A percentile compares a stretch with the other conserved stretches of the same genome.
Evolutionary conservation across 1,140 invertebrate species (phyloP).

Genomic region (Drosophila hydei): DNA sequence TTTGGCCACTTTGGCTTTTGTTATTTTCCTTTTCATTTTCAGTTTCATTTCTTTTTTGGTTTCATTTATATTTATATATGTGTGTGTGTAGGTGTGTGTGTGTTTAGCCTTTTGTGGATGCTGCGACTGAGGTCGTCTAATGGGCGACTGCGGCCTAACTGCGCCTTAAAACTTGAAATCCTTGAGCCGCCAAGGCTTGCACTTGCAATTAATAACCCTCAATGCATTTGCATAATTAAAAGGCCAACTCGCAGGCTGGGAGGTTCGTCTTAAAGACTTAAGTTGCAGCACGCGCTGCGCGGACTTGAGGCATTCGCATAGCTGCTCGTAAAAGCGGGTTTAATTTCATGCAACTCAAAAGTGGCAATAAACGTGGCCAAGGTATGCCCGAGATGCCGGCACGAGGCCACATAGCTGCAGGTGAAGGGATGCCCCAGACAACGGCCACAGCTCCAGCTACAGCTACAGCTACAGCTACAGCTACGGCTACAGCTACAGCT

Average conservation of each 20-base stretch:
- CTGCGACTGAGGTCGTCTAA: slow-evolving; percentile 49
- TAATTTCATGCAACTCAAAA: slow-evolving; percentile 78
- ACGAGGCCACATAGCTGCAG: slow-evolving; percentile 55
- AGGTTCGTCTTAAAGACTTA: slow-evolving; percentile 59
- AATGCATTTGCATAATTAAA: slow-evolving; percentile 79
- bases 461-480: slow-evolving; percentile 46
- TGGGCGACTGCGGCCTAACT: slow-evolving; percentile 55
- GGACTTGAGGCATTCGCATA: slow-evolving; percentile 43
- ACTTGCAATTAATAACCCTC: slow-evolving; percentile 71
- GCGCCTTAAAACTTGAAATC: slow-evolving; percentile 30
- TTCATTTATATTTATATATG: no score
- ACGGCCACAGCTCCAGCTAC: no score
- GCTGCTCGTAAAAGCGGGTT: slow-evolving; percentile 70
- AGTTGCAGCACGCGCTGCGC: slow-evolving; percentile 17
- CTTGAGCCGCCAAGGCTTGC: slow-evolving; percentile 34
- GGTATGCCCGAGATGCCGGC: slow-evolving; percentile 55
- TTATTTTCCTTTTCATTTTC: slow-evolving; percentile 11
- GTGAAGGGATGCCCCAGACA: slow-evolving; percentile 7
- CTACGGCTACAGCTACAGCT: not conserved
- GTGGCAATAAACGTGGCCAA: slow-evolving; percentile 69
- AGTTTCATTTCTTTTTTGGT: slow-evolving; percentile 6
- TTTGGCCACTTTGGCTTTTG: slow-evolving; percentile 55
- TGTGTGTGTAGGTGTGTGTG: not conserved
- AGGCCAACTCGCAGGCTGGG: slow-evolving; percentile 26
- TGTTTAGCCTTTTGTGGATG: slow-evolving; percentile 23